A percentile compares a stretch with the other conserved stretches of the same genome.
Evolutionary conservation across 2,113 vertebrate genomes (phyloP).

Genomic region (Redunca redunca): DNA sequence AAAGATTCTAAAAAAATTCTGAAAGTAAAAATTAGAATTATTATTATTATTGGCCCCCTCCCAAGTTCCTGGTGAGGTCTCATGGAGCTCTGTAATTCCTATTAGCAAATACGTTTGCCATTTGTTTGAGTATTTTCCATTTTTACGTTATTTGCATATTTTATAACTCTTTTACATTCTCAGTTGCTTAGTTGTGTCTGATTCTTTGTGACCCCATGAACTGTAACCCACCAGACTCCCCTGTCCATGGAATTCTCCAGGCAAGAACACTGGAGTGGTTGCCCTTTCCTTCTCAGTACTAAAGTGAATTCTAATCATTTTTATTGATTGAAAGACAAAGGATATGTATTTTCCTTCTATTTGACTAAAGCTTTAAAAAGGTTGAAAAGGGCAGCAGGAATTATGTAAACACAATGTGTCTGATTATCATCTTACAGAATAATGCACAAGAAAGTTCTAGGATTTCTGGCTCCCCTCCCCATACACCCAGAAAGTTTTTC

Average conservation of each 20-base stretch:
- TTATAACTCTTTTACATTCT: neutral
- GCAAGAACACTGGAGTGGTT: neutral
- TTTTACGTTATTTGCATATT: neutral
- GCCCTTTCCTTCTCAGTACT: neutral
- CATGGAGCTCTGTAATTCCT: neutral
- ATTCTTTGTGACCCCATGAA: neutral
- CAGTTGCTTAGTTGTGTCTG: neutral
- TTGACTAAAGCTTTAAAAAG: neutral
- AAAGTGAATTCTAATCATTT: neutral
- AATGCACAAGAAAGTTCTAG: neutral
- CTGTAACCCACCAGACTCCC: neutral
- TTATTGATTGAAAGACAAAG: neutral
- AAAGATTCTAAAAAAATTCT: neutral
- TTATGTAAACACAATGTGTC: neutral
- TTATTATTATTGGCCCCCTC: neutral
- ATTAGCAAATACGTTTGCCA: neutral
- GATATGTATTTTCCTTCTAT: slow-evolving; percentile 8
- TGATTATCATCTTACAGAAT: neutral
- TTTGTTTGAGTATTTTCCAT: neutral
- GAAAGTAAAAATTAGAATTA: neutral
- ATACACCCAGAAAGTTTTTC: neutral
- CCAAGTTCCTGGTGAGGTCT: neutral
- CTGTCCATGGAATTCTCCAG: neutral
- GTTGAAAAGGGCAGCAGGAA: neutral
- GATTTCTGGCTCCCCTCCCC: neutral